phyloP scores from a whole-genome alignment of 2,888 invertebrate species.

The Xanthia togata region DNA sequence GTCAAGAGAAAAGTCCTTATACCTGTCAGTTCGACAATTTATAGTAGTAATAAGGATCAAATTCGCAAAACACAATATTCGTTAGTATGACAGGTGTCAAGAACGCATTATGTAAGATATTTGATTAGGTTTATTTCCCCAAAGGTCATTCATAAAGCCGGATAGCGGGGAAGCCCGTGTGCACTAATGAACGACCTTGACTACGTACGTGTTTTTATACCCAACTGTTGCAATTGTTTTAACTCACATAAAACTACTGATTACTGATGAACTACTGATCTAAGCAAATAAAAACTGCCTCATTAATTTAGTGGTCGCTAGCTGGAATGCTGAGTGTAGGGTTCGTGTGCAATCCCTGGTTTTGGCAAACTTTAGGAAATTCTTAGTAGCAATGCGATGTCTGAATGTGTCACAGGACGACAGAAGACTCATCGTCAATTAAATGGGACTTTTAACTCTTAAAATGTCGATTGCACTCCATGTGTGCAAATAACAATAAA shows the following conservation, averaged over 20 bases:
- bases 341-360: neutral
- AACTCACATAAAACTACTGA: neutral
- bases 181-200: slow-evolving; percentile 34
- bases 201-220: slow-evolving; percentile 18
- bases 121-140: slow-evolving; percentile 38
- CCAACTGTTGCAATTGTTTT: slow-evolving; percentile 17
- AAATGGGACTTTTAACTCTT: neutral
- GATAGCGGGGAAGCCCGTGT: slow-evolving; percentile 43
- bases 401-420: too few relatives aligned
- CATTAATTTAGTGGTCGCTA: neutral
- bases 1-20: too few relatives aligned
- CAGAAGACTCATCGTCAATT: neutral
- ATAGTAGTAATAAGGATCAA: too few relatives aligned
- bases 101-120: neutral
- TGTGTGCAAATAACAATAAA: too few relatives aligned
- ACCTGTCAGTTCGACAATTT: too few relatives aligned
- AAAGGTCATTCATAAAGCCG: slow-evolving; percentile 37
- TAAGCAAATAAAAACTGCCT: neutral
- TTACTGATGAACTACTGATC: neutral
- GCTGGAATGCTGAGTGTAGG: neutral
- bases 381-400: neutral
- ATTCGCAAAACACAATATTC: too few relatives aligned
- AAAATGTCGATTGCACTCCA: too few relatives aligned
- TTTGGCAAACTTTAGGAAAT: neutral
- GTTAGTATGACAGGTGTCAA: too few relatives aligned